Conservation (phyloP, 2,113 vertebrate species). For the Ivindomyrus marchei region DNA sequence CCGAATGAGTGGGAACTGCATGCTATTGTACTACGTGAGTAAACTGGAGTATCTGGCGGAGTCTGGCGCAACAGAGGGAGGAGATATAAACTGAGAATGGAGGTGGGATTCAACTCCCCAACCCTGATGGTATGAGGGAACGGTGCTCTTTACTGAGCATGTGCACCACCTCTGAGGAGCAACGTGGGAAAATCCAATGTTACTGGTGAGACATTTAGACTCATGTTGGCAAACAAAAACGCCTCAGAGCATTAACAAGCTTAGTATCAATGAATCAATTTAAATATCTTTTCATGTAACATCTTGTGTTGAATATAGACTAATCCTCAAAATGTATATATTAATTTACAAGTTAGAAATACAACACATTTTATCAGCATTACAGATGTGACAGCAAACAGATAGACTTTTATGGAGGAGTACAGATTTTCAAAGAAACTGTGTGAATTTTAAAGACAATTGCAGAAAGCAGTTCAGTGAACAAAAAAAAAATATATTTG, state of each 20-base stretch:
- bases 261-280: neutral
- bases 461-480: neutral
- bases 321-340: neutral
- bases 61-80: neutral
- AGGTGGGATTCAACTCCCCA: neutral
- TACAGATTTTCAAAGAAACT: neutral
- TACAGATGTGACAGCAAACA: too few species aligned
- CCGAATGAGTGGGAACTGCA: too few species aligned
- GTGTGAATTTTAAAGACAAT: neutral
- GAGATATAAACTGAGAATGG: neutral
- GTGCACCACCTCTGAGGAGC: too few species aligned
- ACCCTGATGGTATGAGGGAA: neutral
- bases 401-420: neutral
- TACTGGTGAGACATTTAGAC: too few species aligned
- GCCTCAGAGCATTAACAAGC: neutral
- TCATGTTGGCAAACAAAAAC: neutral
- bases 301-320: neutral
- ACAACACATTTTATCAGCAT: neutral
- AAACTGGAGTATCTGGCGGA: too few species aligned
- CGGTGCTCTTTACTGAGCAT: neutral
- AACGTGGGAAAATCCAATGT: neutral
- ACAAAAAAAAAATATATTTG: too few species aligned
- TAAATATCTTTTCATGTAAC: neutral
- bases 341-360: neutral
- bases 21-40: neutral